Percentiles rank a stretch among this genome's conserved stretches.
phyloP scores from a whole-genome alignment of 1,140 invertebrate species.

The Calephelis nemesis region DNA sequence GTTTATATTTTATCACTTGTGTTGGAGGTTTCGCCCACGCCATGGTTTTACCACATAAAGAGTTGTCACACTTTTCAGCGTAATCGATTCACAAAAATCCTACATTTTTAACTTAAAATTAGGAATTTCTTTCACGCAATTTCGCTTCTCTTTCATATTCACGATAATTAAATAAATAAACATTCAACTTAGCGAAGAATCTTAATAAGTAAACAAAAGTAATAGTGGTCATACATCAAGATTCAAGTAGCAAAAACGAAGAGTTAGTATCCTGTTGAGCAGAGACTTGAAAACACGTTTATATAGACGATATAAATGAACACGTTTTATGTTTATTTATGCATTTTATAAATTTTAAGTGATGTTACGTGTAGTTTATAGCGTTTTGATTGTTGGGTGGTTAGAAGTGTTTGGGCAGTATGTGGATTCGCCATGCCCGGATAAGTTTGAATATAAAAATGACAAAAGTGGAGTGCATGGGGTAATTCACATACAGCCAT shows the following conservation, averaged over 20 bases:
- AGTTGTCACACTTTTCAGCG: no score
- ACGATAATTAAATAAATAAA: not conserved
- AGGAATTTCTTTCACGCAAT: no score
- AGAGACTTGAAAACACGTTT: conserved; percentile 32
- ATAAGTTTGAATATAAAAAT: conserved; percentile 43
- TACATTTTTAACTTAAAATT: no score
- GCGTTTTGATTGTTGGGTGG: conserved; percentile 30
- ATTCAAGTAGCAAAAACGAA: conserved; percentile 16
- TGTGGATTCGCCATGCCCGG: conserved; percentile 40
- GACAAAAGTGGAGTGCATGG: conserved; percentile 38
- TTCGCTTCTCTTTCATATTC: not conserved
- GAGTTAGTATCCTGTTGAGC: conserved; percentile 26
- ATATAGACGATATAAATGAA: conserved; percentile 26
- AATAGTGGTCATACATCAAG: conserved; percentile 16
- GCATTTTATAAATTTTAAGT: conserved; percentile 24
- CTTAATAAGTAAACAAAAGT: conserved; percentile 5
- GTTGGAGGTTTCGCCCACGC: no score
- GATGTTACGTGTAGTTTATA: conserved; percentile 33
- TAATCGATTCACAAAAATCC: no score
- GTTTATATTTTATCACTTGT: no score
- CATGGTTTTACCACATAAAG: no score
- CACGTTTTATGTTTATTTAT: conserved; percentile 19
- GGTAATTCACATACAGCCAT: conserved; percentile 32
- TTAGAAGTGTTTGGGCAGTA: conserved; percentile 31
- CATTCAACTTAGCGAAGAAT: conserved; percentile 6